Evolutionary conservation across 2,113 vertebrate genomes (phyloP).

Genomic region (Siniperca knerii): DNA sequence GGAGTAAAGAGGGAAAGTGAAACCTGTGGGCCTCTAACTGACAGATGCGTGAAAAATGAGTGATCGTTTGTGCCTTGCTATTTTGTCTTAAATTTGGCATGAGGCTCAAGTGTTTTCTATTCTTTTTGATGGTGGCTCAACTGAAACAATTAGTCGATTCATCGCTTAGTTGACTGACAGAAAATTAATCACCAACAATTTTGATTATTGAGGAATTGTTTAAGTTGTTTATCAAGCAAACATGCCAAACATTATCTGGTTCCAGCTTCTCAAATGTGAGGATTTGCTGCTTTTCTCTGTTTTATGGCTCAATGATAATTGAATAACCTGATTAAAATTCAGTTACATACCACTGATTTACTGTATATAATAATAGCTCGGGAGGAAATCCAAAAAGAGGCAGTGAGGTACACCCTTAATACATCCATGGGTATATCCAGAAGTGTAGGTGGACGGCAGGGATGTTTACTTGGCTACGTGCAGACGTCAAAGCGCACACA

Average conservation of each 20-base stretch:
- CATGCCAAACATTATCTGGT: background rate
- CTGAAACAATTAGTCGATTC: background rate
- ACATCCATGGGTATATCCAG: background rate
- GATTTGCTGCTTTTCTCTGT: background rate
- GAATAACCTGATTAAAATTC: background rate
- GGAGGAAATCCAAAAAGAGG: no score
- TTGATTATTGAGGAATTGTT: background rate
- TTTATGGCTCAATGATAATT: background rate
- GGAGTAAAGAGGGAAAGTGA: background rate
- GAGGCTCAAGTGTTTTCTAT: background rate
- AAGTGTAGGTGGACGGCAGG: conserved; percentile 20
- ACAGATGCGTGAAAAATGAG: background rate
- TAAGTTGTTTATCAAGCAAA: background rate
- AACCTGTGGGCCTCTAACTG: background rate
- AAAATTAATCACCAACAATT: background rate
- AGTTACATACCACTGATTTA: background rate
- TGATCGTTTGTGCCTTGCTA: background rate
- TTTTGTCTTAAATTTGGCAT: background rate
- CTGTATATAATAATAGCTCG: no score
- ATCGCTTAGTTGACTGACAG: no score
- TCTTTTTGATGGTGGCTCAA: background rate
- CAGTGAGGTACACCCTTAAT: background rate
- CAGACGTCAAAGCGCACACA: conserved; percentile 67
- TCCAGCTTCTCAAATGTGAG: background rate
- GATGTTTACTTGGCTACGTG: conserved; percentile 69